Percentiles rank a stretch among this genome's conserved stretches.
These are phyloP conservation scores for Florisuga fusca DNA, from an alignment of 2,797 vertebrate genomes.

Conservation along the genomic window DNA sequence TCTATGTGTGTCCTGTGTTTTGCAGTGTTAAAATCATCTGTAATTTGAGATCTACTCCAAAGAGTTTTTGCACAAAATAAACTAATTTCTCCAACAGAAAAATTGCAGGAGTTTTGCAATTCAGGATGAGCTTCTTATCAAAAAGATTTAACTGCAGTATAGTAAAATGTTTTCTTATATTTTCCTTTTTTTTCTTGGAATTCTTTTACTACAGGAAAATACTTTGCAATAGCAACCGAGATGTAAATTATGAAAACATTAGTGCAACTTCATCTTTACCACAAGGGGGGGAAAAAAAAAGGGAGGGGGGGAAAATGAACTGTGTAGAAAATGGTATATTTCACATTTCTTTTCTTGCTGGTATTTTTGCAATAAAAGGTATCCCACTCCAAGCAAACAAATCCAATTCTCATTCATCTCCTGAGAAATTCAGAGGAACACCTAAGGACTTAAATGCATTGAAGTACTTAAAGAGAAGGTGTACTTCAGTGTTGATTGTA, in stretches of 20 bases:
- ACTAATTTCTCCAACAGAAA: neutral
- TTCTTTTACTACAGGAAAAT: neutral
- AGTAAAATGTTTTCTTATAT: neutral
- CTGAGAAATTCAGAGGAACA: neutral
- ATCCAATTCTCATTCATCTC: neutral
- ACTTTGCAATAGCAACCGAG: too few relatives aligned
- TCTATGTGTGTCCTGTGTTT: accelerated
- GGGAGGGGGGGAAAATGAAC: too few relatives aligned
- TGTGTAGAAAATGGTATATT: neutral
- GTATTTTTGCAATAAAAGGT: too few relatives aligned
- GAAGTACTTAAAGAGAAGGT: neutral
- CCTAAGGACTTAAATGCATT: neutral
- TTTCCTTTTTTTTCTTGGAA: neutral
- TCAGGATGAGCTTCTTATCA: too few relatives aligned
- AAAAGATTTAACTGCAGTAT: neutral
- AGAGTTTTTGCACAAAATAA: neutral
- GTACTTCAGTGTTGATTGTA: neutral
- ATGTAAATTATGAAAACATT: too few relatives aligned
- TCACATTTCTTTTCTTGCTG: too few relatives aligned
- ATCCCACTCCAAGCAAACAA: neutral
- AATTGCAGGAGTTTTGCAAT: neutral
- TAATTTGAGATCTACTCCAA: neutral
- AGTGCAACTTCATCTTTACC: neutral
- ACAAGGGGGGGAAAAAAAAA: too few relatives aligned
- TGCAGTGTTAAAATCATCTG: neutral